Conservation (phyloP, 2,888 invertebrate genomes). For the Pandemis cinnamomeana region DNA sequence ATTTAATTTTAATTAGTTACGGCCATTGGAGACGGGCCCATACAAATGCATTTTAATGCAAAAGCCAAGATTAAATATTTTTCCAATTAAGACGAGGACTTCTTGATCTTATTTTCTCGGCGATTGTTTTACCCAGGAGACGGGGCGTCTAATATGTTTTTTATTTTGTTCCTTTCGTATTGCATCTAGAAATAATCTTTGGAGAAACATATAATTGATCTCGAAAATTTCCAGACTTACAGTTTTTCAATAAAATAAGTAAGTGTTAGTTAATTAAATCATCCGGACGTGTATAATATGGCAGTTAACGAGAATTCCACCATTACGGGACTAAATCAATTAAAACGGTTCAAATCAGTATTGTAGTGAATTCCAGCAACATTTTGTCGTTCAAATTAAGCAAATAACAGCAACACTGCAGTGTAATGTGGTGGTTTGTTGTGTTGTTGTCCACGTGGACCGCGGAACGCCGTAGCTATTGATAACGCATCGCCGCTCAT, state of each 20-base stretch:
- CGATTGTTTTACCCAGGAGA: constrained; percentile 29
- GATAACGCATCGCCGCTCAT: constrained; percentile 60
- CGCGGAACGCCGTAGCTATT: constrained; percentile 55
- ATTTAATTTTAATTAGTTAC: neutral
- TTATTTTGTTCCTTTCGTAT: neutral
- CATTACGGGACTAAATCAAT: neutral
- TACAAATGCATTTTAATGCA: constrained; percentile 31
- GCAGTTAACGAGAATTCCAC: neutral
- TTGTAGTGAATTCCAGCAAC: neutral
- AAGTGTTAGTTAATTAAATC: neutral
- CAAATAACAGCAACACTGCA: constrained; percentile 63
- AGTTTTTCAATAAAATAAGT: neutral
- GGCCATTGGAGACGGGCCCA: constrained; percentile 10
- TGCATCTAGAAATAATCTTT: neutral
- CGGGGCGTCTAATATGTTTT: constrained; percentile 14
- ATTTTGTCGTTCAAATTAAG: constrained; percentile 51
- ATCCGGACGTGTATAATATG: neutral
- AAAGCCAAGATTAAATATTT: constrained; percentile 37
- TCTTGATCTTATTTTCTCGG: constrained; percentile 37
- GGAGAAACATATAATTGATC: neutral
- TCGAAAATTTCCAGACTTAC: neutral
- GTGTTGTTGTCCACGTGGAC: constrained; percentile 45
- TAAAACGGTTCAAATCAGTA: neutral
- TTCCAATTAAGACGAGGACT: constrained; percentile 36
- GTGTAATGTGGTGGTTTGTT: constrained; percentile 59